Conservation (phyloP, 2,888 invertebrate species). For the Cataglyphis rosenhaueri region DNA sequence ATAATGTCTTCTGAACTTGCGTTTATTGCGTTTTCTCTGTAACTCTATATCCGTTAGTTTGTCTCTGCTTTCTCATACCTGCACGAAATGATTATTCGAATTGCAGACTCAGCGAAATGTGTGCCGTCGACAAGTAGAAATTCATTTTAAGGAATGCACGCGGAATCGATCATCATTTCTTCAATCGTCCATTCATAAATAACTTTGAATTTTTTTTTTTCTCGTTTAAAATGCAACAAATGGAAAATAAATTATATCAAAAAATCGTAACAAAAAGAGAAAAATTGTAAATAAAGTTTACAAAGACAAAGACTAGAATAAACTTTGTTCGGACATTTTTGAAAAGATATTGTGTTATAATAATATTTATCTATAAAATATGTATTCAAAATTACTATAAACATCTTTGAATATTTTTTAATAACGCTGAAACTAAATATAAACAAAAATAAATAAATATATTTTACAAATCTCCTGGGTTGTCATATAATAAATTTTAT, state of each 20-base stretch:
- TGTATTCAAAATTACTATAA: not conserved
- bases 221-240: not conserved
- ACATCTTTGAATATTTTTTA: not conserved
- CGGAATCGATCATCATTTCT: not conserved
- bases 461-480: not conserved
- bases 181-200: not conserved
- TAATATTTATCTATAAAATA: not conserved
- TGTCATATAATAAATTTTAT: not conserved
- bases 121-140: constrained; percentile 44
- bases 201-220: not conserved
- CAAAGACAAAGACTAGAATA: not conserved
- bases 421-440: not conserved
- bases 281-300: not conserved
- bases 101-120: constrained; percentile 66
- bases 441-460: too few species aligned
- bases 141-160: not conserved
- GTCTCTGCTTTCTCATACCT: constrained; percentile 78
- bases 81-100: constrained; percentile 75
- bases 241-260: not conserved
- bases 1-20: constrained; percentile 10
- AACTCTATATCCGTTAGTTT: constrained; percentile 78
- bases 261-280: not conserved
- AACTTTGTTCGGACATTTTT: not conserved
- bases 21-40: constrained; percentile 70
- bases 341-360: not conserved